These are phyloP conservation scores for Dynastes tityus DNA, from an alignment of 2,888 invertebrate genomes.

Conservation along the genomic window DNA sequence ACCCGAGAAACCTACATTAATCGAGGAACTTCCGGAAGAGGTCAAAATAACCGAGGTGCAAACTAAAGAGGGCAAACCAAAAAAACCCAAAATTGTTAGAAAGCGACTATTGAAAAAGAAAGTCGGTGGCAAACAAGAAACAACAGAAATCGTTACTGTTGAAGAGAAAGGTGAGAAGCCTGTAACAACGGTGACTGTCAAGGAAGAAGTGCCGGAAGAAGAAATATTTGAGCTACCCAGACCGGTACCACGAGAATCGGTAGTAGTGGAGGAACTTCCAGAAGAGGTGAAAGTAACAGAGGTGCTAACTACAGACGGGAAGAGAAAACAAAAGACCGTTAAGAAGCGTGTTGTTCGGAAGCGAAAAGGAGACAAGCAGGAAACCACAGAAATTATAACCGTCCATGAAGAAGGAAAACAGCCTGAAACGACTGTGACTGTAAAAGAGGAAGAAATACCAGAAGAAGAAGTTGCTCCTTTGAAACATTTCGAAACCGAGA, in stretches of 20 bases:
- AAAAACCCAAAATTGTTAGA: constrained; percentile 28
- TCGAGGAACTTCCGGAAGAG: constrained; percentile 60
- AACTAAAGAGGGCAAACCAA: constrained; percentile 57
- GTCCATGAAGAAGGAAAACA: constrained; percentile 60
- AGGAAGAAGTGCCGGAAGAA: too few species aligned
- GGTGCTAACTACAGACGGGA: constrained; percentile 23
- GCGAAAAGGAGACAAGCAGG: constrained; percentile 56
- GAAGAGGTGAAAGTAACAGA: constrained; percentile 59
- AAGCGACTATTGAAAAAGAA: too few species aligned
- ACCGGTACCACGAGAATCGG: too few species aligned
- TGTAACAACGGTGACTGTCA: too few species aligned
- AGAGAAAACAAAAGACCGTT: constrained; percentile 41
- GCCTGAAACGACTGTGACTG: constrained; percentile 52
- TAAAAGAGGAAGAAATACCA: constrained; percentile 55
- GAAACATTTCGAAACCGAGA: constrained; percentile 54
- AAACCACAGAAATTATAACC: constrained; percentile 65
- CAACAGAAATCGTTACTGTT: constrained; percentile 50
- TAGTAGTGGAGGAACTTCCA: too few species aligned
- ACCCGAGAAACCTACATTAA: constrained; percentile 56
- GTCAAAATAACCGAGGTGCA: constrained; percentile 62
- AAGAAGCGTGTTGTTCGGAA: constrained; percentile 58
- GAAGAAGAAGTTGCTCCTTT: constrained; percentile 55
- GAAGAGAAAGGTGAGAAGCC: too few species aligned
- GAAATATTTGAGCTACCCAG: too few species aligned
- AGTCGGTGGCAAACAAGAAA: constrained; percentile 62